Conservation (phyloP, 2,113 vertebrate genomes). For the Dicaeum eximium region DNA sequence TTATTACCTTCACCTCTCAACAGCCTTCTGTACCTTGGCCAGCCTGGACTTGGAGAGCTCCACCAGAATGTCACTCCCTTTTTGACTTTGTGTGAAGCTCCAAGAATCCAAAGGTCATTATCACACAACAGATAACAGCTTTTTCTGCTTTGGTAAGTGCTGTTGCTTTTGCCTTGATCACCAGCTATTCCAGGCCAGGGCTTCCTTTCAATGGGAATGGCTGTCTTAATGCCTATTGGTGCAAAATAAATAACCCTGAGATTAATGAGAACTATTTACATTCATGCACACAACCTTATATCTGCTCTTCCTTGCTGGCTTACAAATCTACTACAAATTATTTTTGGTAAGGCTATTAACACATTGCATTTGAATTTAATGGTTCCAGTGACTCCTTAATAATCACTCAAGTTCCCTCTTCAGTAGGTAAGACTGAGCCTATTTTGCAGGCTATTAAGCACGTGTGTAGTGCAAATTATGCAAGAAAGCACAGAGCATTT, state of each 20-base stretch:
- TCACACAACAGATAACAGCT: not conserved
- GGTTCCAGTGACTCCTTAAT: not conserved
- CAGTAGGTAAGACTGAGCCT: not conserved
- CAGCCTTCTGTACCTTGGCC: not conserved
- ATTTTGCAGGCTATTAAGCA: slow-evolving; percentile 45
- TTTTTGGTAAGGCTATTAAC: not conserved
- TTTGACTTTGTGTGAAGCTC: not conserved
- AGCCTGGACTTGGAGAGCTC: not conserved
- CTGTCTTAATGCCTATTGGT: not conserved
- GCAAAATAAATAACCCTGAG: not conserved
- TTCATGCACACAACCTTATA: not conserved
- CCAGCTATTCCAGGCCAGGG: not conserved
- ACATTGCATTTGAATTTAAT: not conserved
- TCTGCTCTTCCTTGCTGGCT: not conserved
- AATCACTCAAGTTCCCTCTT: not conserved
- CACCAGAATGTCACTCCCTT: not conserved
- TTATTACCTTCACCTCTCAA: not conserved
- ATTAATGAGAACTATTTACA: not conserved
- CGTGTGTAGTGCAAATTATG: not conserved
- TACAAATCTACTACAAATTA: not conserved
- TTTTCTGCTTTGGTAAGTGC: not conserved
- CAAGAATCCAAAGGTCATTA: not conserved
- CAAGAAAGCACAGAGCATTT: not conserved
- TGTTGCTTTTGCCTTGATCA: not conserved
- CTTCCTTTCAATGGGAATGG: not conserved